Conservation (phyloP, 2,797 vertebrate genomes). For the Schizopygopsis pylzovi region DNA sequence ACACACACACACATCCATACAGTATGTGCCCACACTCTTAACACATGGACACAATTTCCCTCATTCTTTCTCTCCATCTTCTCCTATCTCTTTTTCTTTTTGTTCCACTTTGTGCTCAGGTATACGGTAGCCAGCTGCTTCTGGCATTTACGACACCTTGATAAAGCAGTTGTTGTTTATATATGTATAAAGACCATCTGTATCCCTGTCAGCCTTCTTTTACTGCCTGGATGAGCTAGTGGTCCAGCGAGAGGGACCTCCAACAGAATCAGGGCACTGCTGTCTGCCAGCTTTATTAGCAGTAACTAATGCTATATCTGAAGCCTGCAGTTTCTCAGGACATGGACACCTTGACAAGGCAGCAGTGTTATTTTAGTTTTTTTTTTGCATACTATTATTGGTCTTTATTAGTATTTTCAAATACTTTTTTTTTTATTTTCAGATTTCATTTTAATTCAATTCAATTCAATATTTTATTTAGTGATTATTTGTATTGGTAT, state of each 20-base stretch:
- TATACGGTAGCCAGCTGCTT: slow-evolving; percentile 45
- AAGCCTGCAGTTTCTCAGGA: neutral
- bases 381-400: too few species aligned
- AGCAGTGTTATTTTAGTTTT: neutral
- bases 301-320: slow-evolving; percentile 16
- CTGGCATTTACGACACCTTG: slow-evolving; percentile 41
- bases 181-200: slow-evolving; percentile 47
- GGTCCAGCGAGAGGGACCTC: slow-evolving; percentile 23
- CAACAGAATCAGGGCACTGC: slow-evolving; percentile 30
- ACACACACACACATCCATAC: neutral
- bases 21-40: neutral
- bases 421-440: neutral
- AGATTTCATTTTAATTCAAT: neutral
- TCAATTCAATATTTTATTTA: neutral
- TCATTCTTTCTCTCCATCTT: neutral
- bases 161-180: slow-evolving; percentile 44
- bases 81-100: slow-evolving; percentile 4
- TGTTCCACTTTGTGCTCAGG: slow-evolving; percentile 12
- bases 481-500: too few species aligned
- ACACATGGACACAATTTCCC: neutral
- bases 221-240: slow-evolving; percentile 43
- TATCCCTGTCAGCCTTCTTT: slow-evolving; percentile 46
- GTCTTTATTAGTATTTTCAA: too few species aligned
- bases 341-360: slow-evolving; percentile 7
- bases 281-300: slow-evolving; percentile 1